Evolutionary conservation across 92 coral and sea anemone genomes (phyloP).

Genomic region (Phenganax stokvisi): DNA sequence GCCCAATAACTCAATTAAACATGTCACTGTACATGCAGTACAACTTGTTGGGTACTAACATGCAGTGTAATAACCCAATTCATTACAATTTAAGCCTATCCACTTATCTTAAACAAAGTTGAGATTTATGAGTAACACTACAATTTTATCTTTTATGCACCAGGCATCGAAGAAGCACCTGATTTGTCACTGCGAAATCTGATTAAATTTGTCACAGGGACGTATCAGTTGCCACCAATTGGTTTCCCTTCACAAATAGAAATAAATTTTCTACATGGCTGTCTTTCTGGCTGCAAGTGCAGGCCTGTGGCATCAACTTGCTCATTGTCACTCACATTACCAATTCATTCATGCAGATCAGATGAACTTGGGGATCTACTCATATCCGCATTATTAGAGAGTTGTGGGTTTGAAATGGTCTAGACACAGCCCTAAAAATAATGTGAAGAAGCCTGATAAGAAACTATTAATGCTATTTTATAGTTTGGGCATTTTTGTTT

Average conservation of each 20-base stretch:
- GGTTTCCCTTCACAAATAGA: background rate
- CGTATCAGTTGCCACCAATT: background rate
- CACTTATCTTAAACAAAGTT: background rate
- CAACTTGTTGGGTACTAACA: too few species aligned
- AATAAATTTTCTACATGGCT: background rate
- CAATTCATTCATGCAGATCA: too few species aligned
- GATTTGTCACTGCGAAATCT: background rate
- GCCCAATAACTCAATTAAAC: too few species aligned
- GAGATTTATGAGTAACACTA: background rate
- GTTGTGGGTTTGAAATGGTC: too few species aligned
- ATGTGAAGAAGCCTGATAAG: too few species aligned
- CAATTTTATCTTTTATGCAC: background rate
- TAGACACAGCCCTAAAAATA: too few species aligned
- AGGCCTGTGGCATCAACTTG: background rate
- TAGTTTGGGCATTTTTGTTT: too few species aligned
- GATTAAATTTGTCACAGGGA: background rate
- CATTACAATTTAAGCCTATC: background rate
- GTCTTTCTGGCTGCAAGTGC: background rate
- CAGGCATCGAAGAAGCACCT: background rate
- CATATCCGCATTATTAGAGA: too few species aligned
- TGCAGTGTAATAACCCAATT: background rate
- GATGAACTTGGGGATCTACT: too few species aligned
- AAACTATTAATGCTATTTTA: too few species aligned
- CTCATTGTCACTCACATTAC: background rate
- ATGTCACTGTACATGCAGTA: too few species aligned